Percentiles rank a stretch among this genome's conserved stretches.
Evolutionary conservation across 2,797 vertebrate genomes (phyloP).

Genomic region (Melanotaenia nigrans): DNA sequence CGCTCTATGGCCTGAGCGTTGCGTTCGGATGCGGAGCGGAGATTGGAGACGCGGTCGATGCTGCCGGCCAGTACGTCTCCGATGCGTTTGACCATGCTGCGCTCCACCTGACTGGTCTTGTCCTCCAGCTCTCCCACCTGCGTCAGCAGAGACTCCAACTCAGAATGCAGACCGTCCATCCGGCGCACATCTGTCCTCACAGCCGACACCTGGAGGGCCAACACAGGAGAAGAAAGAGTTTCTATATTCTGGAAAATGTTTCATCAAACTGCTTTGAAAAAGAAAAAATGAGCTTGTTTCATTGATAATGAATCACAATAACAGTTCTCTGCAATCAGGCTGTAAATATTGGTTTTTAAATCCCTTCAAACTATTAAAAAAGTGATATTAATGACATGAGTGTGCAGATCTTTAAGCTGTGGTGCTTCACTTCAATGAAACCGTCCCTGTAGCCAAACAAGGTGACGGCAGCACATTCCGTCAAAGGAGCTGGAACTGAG

Average conservation of each 20-base stretch:
- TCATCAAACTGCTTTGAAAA: background rate
- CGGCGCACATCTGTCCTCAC: constrained; percentile 93
- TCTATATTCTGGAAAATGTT: background rate
- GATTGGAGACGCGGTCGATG: constrained; percentile 86
- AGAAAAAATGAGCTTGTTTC: background rate
- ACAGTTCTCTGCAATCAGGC: too few species aligned
- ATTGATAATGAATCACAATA: too few species aligned
- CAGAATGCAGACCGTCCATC: constrained; percentile 89
- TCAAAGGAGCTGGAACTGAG: too few species aligned
- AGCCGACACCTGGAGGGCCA: constrained; percentile 77
- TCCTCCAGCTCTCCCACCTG: constrained; percentile 85
- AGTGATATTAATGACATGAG: too few species aligned
- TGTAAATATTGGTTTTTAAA: too few species aligned
- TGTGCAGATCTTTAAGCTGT: too few species aligned
- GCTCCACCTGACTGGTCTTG: constrained; percentile 84
- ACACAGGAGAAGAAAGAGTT: background rate
- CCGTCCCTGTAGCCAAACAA: too few species aligned
- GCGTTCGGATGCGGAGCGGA: constrained; percentile 84
- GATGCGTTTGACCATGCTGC: constrained; percentile 85
- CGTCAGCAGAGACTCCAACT: constrained; percentile 83
- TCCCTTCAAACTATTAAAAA: too few species aligned
- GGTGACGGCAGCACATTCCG: too few species aligned
- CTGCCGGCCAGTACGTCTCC: constrained; percentile 88
- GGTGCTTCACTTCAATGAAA: too few species aligned
- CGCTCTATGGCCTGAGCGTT: constrained; percentile 83